phyloP scores from a whole-genome alignment of 2,113 vertebrate genomes.

The Ameiurus melas region DNA sequence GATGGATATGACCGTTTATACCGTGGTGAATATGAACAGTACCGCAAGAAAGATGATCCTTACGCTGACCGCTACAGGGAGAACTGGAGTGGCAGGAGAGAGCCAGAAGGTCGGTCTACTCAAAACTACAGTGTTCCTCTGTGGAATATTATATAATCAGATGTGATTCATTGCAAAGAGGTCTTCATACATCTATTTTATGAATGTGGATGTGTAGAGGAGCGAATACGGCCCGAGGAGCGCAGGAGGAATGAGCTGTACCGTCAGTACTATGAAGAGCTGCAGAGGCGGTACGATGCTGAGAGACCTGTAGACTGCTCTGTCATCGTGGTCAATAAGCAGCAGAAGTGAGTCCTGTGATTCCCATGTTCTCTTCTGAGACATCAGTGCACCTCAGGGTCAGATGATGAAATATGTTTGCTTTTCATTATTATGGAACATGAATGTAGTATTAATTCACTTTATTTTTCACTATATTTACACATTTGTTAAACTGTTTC shows the following conservation, averaged over 20 bases:
- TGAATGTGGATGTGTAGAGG: conserved; percentile 58
- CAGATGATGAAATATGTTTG: not conserved
- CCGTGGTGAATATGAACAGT: conserved; percentile 80
- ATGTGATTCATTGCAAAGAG: not conserved
- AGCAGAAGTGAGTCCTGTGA: conserved; percentile 86
- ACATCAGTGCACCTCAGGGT: not conserved
- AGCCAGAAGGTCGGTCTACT: conserved; percentile 76
- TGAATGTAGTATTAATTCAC: not conserved
- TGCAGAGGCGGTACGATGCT: conserved; percentile 88
- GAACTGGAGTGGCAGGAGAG: conserved; percentile 80
- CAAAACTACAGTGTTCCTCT: not conserved
- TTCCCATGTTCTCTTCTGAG: not conserved
- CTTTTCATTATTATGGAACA: conserved; percentile 33
- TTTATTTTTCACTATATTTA: not conserved
- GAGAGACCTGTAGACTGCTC: conserved; percentile 96
- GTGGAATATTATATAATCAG: not conserved
- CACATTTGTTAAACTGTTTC: not conserved
- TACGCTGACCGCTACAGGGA: conserved; percentile 85
- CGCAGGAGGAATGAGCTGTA: conserved; percentile 91
- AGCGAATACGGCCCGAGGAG: conserved; percentile 85
- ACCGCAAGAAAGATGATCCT: conserved; percentile 84
- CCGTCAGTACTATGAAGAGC: conserved; percentile 94
- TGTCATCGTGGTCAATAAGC: conserved; percentile 96
- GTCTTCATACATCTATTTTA: not conserved
- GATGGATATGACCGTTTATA: conserved; percentile 81